These are phyloP conservation scores for Mormyrops attenuatus DNA, from an alignment of 2,797 vertebrate species.

Conservation along the genomic window DNA sequence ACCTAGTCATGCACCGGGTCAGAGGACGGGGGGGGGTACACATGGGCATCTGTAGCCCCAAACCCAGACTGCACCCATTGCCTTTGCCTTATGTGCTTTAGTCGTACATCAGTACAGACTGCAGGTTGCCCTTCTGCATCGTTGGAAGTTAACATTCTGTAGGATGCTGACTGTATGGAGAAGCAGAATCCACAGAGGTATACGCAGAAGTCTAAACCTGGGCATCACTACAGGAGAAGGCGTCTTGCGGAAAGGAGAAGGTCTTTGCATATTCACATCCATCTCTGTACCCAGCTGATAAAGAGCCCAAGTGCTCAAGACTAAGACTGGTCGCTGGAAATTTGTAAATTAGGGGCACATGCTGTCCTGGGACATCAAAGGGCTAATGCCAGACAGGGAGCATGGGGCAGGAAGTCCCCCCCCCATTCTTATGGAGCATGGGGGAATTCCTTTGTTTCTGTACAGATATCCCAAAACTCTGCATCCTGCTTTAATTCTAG, in stretches of 20 bases:
- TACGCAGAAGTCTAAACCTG: not conserved
- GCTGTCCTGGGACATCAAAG: constrained; percentile 73
- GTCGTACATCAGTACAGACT: not conserved
- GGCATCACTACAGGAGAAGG: not conserved
- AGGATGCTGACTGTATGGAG: not conserved
- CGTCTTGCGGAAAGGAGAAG: not conserved
- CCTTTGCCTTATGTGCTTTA: not conserved
- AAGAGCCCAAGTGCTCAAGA: not conserved
- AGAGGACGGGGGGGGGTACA: not conserved
- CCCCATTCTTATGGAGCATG: not conserved
- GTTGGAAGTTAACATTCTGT: not conserved
- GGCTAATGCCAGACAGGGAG: constrained; percentile 76
- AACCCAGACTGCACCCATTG: not conserved
- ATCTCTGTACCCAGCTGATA: not conserved
- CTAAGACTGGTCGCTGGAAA: constrained; percentile 64
- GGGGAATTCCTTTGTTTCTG: constrained; percentile 24
- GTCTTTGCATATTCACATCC: not conserved
- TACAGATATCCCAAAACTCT: constrained; percentile 50
- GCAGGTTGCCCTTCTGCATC: not conserved
- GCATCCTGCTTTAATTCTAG: constrained; percentile 34
- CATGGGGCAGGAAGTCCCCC: constrained; percentile 65
- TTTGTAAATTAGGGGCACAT: constrained; percentile 83
- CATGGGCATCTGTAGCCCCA: not conserved
- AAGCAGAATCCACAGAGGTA: not conserved
- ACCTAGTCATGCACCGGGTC: not conserved